Base-by-base conservation (phyloP, 2,113 vertebrate species). In the Macaca nemestrina region DNA sequence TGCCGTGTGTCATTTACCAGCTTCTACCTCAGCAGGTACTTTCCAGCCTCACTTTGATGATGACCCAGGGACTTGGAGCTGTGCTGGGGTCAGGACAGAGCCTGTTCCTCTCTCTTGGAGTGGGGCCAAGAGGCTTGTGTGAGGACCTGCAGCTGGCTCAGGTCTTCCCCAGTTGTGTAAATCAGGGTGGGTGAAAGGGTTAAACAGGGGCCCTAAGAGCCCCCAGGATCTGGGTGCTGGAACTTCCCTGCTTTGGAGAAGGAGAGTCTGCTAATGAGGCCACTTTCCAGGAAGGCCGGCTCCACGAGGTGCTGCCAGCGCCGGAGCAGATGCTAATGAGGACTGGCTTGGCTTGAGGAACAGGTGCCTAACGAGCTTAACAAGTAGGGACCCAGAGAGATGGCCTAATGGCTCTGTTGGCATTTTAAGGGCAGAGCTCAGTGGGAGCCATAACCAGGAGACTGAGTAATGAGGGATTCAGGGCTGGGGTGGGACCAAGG, bases 351-450 rank as follows among this genome's bases (percentile, higher is more conserved):
- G 90, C 79, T 61, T n/a, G 3, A 13, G 3, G 45, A 40, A 30
- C 22, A 68, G 94, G 27, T 32, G 43, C n/a, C 75, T 59, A 52
- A 50, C 0, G 18, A 59, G 38, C 67, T 52, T 93, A 73, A 75
- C 20, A 0, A 75, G 52, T 6, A 12, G 22, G 73, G 81, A 76
- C 14, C 16, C 67, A 76, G 76, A 61, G 48, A 67, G n/a, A 55
- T 76, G 92, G 57, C 52, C 57, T 92, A 6, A 92, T 43, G 90
- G 68, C 40, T 45, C 23, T 30, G 4, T 40, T n/a, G 92, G 79
- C 87, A 84, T 83, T 85, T 95, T 86, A 86, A 61, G 35, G 89
- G 23, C 13, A 48, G 82, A 82, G n/a, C 72, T 92, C 48, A 11
- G 8, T 5, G 1, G 50, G 32, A 32, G 40, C 75, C 8, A 0